Evolutionary conservation across 2,797 vertebrate genomes (phyloP).

Genomic region (Chloroceryle inda): DNA sequence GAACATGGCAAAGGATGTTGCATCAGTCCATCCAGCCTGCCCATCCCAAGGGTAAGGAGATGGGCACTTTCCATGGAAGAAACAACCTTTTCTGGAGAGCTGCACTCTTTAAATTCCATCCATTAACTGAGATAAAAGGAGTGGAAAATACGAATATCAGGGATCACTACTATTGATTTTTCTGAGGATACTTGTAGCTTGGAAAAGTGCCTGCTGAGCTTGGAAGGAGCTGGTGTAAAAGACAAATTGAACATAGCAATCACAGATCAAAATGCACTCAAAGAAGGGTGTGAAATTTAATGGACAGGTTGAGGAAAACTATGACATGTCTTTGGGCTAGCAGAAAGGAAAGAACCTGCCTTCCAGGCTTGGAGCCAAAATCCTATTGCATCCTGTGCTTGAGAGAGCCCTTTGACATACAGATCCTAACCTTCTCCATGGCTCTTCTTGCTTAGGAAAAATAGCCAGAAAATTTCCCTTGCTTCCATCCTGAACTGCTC

Average conservation of each 20-base stretch:
- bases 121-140: background rate
- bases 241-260: background rate
- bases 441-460: background rate
- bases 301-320: background rate
- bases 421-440: background rate
- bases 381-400: background rate
- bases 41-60: background rate
- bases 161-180: background rate
- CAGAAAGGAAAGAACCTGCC: background rate
- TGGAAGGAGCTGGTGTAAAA: background rate
- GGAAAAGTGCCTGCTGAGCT: background rate
- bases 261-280: background rate
- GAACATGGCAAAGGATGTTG: constrained; percentile 15
- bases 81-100: background rate
- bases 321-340: background rate
- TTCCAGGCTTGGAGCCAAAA: background rate
- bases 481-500: background rate
- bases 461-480: background rate
- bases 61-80: constrained; percentile 14
- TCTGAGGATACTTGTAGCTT: background rate
- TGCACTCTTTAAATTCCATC: background rate
- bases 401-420: background rate
- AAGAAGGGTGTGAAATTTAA: background rate
- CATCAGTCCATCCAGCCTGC: background rate
- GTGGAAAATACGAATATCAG: background rate